A percentile compares a stretch with the other conserved stretches of the same genome.
Conservation (phyloP, 2,797 vertebrate species). For the Brachymystax lenok region DNA sequence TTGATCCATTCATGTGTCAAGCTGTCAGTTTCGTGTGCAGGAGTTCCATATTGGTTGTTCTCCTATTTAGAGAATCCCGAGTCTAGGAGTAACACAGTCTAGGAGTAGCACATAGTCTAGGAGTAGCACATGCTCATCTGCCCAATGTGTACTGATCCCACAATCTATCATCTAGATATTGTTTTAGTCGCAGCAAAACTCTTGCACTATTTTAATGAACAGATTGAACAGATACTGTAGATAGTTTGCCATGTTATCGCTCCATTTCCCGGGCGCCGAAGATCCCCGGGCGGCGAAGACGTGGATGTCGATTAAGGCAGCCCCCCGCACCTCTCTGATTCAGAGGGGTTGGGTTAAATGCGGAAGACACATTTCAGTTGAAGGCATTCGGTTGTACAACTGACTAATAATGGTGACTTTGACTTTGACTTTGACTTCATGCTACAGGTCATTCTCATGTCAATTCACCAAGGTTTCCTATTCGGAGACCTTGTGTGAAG, state of each 20-base stretch:
- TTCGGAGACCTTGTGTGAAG: neutral
- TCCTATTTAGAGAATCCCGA: neutral
- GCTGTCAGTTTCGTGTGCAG: constrained; percentile 11
- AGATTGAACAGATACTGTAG: neutral
- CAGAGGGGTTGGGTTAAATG: too few species aligned
- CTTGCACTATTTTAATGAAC: neutral
- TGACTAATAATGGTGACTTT: too few species aligned
- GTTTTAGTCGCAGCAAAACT: neutral
- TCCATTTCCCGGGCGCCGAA: neutral
- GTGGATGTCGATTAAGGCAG: too few species aligned
- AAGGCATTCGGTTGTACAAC: too few species aligned
- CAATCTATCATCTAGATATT: neutral
- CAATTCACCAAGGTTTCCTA: neutral
- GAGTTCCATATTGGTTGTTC: neutral
- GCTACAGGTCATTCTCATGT: neutral
- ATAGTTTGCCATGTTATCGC: neutral
- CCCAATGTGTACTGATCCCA: neutral
- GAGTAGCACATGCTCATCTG: neutral
- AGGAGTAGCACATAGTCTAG: neutral
- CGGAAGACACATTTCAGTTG: too few species aligned
- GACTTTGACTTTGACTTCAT: neutral
- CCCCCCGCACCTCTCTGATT: too few species aligned
- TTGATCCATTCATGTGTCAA: constrained; percentile 21
- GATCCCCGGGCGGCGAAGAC: too few species aligned
- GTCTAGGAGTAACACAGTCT: too few species aligned